These are phyloP conservation scores for Steinernema khuongi DNA, from an alignment of 1,140 invertebrate genomes.

Conservation along the genomic window DNA sequence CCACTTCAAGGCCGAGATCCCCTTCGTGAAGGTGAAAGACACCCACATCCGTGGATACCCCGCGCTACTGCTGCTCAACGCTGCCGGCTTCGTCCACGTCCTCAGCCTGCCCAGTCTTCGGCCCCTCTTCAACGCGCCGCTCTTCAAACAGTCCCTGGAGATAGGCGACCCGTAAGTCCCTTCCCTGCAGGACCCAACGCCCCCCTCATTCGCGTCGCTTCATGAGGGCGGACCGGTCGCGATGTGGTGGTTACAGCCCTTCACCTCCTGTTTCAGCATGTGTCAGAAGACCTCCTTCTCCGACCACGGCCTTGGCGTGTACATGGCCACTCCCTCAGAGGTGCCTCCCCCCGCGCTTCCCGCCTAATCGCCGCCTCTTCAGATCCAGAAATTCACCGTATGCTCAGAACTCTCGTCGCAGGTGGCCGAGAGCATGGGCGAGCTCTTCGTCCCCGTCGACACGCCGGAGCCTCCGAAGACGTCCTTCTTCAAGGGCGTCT, in stretches of 20 bases:
- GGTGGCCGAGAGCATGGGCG: slow-evolving; percentile 42
- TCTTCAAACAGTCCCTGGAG: slow-evolving; percentile 54
- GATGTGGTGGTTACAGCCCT: slow-evolving; percentile 18
- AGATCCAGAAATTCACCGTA: slow-evolving; percentile 58
- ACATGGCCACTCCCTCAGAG: slow-evolving; percentile 53
- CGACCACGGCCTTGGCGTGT: slow-evolving; percentile 55
- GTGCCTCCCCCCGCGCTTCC: slow-evolving; percentile 25
- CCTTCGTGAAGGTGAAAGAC: slow-evolving; percentile 45
- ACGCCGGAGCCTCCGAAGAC: slow-evolving; percentile 56
- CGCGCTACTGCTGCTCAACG: slow-evolving; percentile 46
- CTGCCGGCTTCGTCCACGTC: slow-evolving; percentile 48
- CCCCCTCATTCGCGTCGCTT: too few relatives aligned
- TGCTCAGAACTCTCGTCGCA: slow-evolving; percentile 51
- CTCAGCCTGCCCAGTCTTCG: slow-evolving; percentile 50
- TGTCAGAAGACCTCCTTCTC: slow-evolving; percentile 49
- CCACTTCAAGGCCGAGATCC: slow-evolving; percentile 43
- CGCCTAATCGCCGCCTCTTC: background rate
- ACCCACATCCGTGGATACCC: slow-evolving; percentile 57
- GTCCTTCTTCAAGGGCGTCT: slow-evolving; percentile 55
- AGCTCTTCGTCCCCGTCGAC: slow-evolving; percentile 56
- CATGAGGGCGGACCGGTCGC: background rate
- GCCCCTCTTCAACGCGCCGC: slow-evolving; percentile 32
- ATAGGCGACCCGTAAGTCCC: slow-evolving; percentile 55
- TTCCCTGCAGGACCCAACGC: too few relatives aligned
- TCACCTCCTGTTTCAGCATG: slow-evolving; percentile 44